Evolutionary conservation across 64 coral and sea anemone species (phyloP), one percentile per base, ranked within the genome.

Genomic region (Montipora foliosa): DNA sequence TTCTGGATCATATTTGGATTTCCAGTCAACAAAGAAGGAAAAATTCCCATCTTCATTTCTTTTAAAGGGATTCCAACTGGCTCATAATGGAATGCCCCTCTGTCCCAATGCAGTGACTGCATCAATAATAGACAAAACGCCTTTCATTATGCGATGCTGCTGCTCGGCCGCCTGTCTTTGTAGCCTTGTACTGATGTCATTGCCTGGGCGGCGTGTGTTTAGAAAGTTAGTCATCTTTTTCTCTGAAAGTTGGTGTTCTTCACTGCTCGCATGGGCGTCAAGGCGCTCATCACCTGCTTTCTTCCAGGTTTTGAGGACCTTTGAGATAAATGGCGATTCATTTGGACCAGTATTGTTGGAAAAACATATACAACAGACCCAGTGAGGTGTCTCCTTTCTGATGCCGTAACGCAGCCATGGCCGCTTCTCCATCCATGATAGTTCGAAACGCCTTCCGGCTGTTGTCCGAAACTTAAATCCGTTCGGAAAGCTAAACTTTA

Each of bases 11-110:
- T 59, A 85, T 85, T 55, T 67, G 45, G 90, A 92, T 53, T 92
- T 92, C 90, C 66, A 83, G 79, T 91, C 49, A 73, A 92, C 50
- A 92, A 92, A 92, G 72, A 86, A 86, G 17, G 90, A n/a, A 76
- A 92, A 92, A 81, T 92, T 92, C 81, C 90, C 71, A 84, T 92
- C 81, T 76, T 92, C 90, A 74, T 59, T 16, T 85, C 49, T 47
- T 92, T 79, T 51, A 77, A 52, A 59, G 70, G 69, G 80, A 71
- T 76, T 81, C 90, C 90, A 92, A 71, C 86, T 86, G 45, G 25
- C 80, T 86, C 90, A 61, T 68, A 92, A 86, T 59, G 81, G 47
- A 76, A 87, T 93, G 22, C 82, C 72, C 58, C 91, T 87, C 85
- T 93, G 83, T 88, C 91, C 91, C 21, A 88, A 88, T 19, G 91